Evolutionary conservation across 2,113 vertebrate genomes (phyloP).

Genomic region (Cyanoliseus patagonus): DNA sequence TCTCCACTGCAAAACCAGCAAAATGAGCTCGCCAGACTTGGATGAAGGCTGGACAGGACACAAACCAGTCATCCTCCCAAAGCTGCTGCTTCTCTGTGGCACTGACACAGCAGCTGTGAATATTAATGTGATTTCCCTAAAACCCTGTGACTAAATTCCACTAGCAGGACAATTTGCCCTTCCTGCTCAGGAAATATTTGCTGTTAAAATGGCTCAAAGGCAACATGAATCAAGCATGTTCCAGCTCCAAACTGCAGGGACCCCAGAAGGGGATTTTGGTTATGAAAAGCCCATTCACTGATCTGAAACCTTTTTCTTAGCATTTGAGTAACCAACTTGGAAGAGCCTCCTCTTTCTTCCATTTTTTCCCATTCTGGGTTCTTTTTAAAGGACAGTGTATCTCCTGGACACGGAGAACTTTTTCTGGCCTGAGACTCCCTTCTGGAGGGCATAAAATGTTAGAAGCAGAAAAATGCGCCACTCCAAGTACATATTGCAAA

Average conservation of each 20-base stretch:
- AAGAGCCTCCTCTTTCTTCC: not conserved
- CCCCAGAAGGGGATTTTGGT: not conserved
- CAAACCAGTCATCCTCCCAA: not conserved
- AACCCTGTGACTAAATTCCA: constrained; percentile 20
- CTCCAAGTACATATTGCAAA: not conserved
- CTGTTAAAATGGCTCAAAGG: constrained; percentile 4
- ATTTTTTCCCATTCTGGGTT: constrained; percentile 6
- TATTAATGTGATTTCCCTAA: constrained; percentile 3
- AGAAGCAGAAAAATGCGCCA: constrained; percentile 27
- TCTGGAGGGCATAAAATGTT: not conserved
- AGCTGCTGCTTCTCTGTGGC: not conserved
- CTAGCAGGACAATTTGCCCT: not conserved
- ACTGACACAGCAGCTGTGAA: constrained; percentile 12
- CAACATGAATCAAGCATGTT: constrained; percentile 10
- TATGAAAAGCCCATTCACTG: constrained; percentile 44
- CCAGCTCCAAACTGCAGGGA: not conserved
- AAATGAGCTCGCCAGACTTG: not conserved
- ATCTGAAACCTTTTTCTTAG: constrained; percentile 2
- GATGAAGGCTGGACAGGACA: not conserved
- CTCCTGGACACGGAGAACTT: not conserved
- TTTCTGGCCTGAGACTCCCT: not conserved
- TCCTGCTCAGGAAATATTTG: constrained; percentile 20
- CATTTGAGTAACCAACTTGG: not conserved
- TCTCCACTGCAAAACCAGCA: not conserved
- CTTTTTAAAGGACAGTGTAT: constrained; percentile 43